Evolutionary conservation across 2,797 vertebrate species (phyloP).

Genomic region (Lycodopsis pacificus): DNA sequence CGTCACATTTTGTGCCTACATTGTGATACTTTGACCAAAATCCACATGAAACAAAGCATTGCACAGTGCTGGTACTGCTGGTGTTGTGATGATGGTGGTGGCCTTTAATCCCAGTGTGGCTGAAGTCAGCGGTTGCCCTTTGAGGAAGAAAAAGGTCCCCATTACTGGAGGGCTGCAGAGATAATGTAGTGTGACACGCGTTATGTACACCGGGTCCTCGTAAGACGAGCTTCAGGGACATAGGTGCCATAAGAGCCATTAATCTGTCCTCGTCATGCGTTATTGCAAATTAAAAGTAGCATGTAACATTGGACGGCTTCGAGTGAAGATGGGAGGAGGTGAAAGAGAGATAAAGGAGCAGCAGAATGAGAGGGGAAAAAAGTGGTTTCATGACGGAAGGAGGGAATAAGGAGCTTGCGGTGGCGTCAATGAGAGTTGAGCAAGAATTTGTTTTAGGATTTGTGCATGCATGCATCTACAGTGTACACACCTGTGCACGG

Average conservation of each 20-base stretch:
- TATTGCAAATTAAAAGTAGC: slow-evolving; percentile 98
- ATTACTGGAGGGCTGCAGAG: slow-evolving; percentile 85
- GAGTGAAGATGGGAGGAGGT: slow-evolving; percentile 79
- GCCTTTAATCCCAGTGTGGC: slow-evolving; percentile 48
- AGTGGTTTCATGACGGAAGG: slow-evolving; percentile 22
- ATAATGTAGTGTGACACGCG: slow-evolving; percentile 86
- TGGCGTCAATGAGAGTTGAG: slow-evolving; percentile 43
- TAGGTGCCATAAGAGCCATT: slow-evolving; percentile 91
- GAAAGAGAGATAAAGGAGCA: slow-evolving; percentile 36
- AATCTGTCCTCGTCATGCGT: slow-evolving; percentile 92
- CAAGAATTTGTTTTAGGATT: slow-evolving; percentile 60
- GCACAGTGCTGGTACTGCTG: slow-evolving; percentile 18
- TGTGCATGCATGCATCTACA: slow-evolving; percentile 34
- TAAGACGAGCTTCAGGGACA: slow-evolving; percentile 85
- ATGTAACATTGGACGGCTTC: slow-evolving; percentile 91
- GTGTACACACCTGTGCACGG: slow-evolving; percentile 42
- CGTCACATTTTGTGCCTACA: slow-evolving; percentile 6
- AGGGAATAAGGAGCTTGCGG: slow-evolving; percentile 29
- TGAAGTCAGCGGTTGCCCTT: slow-evolving; percentile 82
- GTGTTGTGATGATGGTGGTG: slow-evolving; percentile 27
- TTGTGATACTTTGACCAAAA: slow-evolving; percentile 22
- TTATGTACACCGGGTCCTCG: slow-evolving; percentile 86
- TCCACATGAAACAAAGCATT: slow-evolving; percentile 12
- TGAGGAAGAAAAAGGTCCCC: slow-evolving; percentile 81
- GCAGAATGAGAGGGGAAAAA: neutral